Evolutionary conservation across 2,888 invertebrate species (phyloP).

Genomic region (Pardosa pseudoannulata): DNA sequence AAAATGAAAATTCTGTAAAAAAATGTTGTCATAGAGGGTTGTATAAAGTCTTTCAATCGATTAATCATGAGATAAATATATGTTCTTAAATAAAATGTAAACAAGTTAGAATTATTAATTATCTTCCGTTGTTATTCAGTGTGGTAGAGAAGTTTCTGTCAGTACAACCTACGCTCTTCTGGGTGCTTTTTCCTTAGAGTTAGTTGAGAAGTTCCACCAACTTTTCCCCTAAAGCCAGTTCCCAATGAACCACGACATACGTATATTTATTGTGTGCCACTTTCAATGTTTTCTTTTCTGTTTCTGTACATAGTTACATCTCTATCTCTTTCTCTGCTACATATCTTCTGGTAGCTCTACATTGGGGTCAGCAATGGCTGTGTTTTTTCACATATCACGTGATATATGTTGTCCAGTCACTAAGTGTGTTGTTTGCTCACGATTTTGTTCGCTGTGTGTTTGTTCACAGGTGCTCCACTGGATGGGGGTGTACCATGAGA

Average conservation of each 20-base stretch:
- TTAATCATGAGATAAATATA: too few species aligned
- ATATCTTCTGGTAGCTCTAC: slow-evolving; percentile 33
- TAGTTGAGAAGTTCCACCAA: too few species aligned
- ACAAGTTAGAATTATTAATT: too few species aligned
- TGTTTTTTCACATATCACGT: slow-evolving; percentile 70
- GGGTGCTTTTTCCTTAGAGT: too few species aligned
- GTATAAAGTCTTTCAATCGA: too few species aligned
- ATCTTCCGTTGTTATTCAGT: too few species aligned
- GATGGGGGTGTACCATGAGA: slow-evolving; percentile 8
- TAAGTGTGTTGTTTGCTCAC: slow-evolving; percentile 58
- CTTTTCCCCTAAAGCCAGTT: too few species aligned
- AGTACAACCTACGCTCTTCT: too few species aligned
- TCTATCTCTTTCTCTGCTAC: slow-evolving; percentile 34
- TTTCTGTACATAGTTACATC: slow-evolving; percentile 48
- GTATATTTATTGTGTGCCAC: slow-evolving; percentile 53
- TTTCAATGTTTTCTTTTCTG: slow-evolving; percentile 39
- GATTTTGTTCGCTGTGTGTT: slow-evolving; percentile 44
- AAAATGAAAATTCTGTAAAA: too few species aligned
- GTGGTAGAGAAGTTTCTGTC: too few species aligned
- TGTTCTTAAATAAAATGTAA: too few species aligned
- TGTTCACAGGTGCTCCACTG: slow-evolving; percentile 53
- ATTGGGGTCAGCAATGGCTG: slow-evolving; percentile 65
- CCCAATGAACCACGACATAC: slow-evolving; percentile 68
- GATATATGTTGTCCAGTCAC: slow-evolving; percentile 58
- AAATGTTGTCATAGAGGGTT: too few species aligned